phyloP scores from a whole-genome alignment of 1,140 invertebrate genomes.

The Apis laboriosa region DNA sequence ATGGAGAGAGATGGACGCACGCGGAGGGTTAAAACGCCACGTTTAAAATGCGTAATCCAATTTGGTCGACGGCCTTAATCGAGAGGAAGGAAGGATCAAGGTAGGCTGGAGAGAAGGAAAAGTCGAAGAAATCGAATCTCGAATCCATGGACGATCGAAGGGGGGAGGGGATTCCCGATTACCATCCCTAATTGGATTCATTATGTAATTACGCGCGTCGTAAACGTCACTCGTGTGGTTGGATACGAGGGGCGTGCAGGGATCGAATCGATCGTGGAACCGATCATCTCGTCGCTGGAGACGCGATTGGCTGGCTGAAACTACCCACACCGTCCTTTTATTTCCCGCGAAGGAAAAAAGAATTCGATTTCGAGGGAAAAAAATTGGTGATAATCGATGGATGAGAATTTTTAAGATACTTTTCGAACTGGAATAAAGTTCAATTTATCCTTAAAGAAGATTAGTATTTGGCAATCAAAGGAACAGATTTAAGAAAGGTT shows the following conservation, averaged over 20 bases:
- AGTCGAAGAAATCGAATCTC: slow-evolving; percentile 15
- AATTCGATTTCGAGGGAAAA: background rate
- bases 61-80: slow-evolving; percentile 27
- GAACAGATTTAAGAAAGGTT: too few relatives aligned
- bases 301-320: slow-evolving; percentile 11
- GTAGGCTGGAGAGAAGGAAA: background rate
- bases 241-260: too few relatives aligned
- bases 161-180: slow-evolving; percentile 26
- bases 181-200: slow-evolving; percentile 52
- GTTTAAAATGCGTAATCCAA: slow-evolving; percentile 29
- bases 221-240: slow-evolving; percentile 23
- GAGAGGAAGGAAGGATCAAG: background rate
- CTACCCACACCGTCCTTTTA: background rate
- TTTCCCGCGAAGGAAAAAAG: background rate
- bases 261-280: slow-evolving; percentile 32
- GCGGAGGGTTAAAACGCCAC: too few relatives aligned
- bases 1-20: background rate
- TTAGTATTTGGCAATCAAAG: too few relatives aligned
- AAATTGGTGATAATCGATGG: too few relatives aligned
- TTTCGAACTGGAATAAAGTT: too few relatives aligned
- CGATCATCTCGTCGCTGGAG: slow-evolving; percentile 42
- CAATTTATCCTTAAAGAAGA: too few relatives aligned
- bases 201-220: slow-evolving; percentile 53
- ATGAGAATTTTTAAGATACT: too few relatives aligned
- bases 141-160: slow-evolving; percentile 30